These are phyloP conservation scores for Aptenodytes forsteri DNA, from an alignment of 2,113 vertebrate genomes.

Conservation along the genomic window DNA sequence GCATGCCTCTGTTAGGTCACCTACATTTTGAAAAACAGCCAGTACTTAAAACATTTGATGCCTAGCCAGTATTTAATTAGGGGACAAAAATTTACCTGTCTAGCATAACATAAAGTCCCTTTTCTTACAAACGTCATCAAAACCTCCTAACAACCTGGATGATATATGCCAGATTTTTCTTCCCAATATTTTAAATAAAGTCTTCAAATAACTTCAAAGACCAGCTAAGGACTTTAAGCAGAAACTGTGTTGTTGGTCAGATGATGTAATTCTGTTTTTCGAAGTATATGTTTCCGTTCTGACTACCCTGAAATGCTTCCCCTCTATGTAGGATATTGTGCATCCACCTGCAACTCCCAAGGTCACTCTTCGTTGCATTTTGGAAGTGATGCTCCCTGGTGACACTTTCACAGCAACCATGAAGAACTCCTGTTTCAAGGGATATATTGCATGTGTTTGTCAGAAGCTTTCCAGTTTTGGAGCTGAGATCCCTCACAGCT, in stretches of 20 bases:
- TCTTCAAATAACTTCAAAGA: neutral
- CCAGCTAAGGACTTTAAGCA: neutral
- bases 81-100: neutral
- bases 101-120: neutral
- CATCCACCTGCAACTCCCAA: neutral
- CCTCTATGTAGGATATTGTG: neutral
- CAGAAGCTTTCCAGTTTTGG: conserved; percentile 7
- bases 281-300: neutral
- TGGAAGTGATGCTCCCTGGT: neutral
- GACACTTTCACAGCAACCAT: neutral
- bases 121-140: neutral
- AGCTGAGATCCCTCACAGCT: conserved; percentile 4
- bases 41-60: neutral
- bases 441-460: neutral
- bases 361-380: neutral
- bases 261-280: conserved; percentile 1
- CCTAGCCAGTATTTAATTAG: neutral
- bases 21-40: neutral
- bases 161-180: neutral
- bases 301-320: neutral
- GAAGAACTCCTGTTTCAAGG: conserved; percentile 17
- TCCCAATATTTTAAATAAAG: neutral
- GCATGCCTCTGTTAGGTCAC: neutral
- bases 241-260: neutral
- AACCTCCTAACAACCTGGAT: neutral